A percentile compares a stretch with the other conserved stretches of the same genome.
phyloP scores from a whole-genome alignment of 2,888 invertebrate species.

The Bombylius major region DNA sequence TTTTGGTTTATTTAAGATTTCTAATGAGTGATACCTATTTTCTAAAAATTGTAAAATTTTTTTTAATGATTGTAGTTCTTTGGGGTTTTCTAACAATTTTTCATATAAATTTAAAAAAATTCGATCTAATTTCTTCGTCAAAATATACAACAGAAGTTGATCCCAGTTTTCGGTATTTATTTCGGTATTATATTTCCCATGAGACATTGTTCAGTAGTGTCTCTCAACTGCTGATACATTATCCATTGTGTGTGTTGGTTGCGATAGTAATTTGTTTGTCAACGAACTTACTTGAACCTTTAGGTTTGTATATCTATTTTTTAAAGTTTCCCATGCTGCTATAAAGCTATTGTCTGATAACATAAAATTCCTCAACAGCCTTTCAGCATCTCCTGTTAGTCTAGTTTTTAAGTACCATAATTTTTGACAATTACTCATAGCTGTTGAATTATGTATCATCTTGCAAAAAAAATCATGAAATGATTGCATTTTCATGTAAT shows the following conservation, averaged over 20 bases:
- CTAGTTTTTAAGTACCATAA: not conserved
- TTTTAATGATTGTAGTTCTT: too few species aligned
- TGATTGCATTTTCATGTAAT: not conserved
- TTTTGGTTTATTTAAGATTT: too few species aligned
- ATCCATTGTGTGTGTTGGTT: not conserved
- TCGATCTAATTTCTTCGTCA: too few species aligned
- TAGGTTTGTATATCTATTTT: not conserved
- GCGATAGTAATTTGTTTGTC: too few species aligned
- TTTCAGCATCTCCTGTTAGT: not conserved
- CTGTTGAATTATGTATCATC: not conserved
- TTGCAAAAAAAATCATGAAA: not conserved
- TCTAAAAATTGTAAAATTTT: too few species aligned
- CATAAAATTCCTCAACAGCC: not conserved
- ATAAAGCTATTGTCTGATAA: too few species aligned
- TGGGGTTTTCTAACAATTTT: not conserved
- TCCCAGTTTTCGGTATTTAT: not conserved
- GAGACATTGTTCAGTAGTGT: too few species aligned
- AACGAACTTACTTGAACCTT: too few species aligned
- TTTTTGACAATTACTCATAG: too few species aligned
- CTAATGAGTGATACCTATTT: too few species aligned
- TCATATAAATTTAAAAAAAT: not conserved
- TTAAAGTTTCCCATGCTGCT: too few species aligned
- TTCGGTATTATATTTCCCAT: not conserved
- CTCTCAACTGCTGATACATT: not conserved
- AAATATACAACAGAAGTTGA: not conserved